Percentiles rank a stretch among this genome's conserved stretches.
phyloP scores from a whole-genome alignment of 2,888 invertebrate species.

The Caenorhabditis sp. region DNA sequence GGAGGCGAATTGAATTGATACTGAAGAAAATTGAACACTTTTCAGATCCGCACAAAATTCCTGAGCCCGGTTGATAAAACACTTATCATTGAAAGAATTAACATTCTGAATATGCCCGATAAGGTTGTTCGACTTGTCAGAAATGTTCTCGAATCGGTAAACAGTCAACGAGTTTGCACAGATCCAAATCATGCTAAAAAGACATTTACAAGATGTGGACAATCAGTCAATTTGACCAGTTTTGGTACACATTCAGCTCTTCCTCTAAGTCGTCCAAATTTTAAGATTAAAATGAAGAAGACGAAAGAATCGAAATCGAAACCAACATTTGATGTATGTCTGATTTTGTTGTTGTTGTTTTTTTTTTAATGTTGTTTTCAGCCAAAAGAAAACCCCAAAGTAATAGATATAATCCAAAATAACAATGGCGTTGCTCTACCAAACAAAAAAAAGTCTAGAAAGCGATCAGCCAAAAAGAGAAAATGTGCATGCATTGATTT shows the following conservation, averaged over 20 bases:
- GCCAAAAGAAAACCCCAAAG: neutral
- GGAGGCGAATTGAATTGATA: too few species aligned
- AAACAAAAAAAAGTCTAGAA: neutral
- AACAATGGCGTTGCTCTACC: too few species aligned
- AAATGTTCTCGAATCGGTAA: slow-evolving; percentile 30
- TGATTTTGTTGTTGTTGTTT: too few species aligned
- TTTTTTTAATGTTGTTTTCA: neutral
- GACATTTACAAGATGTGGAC: slow-evolving; percentile 23
- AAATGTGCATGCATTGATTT: neutral
- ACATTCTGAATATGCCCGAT: slow-evolving; percentile 26
- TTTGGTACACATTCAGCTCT: slow-evolving; percentile 36
- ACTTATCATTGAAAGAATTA: slow-evolving; percentile 37
- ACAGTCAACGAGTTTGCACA: slow-evolving; percentile 24
- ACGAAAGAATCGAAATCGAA: slow-evolving; percentile 20
- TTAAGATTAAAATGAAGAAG: slow-evolving; percentile 32
- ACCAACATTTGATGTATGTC: slow-evolving; percentile 71
- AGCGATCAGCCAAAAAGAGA: neutral
- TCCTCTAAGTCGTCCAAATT: slow-evolving; percentile 28
- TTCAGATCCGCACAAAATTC: slow-evolving; percentile 18
- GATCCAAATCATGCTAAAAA: slow-evolving; percentile 23
- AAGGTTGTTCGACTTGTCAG: slow-evolving; percentile 27
- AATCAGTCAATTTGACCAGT: slow-evolving; percentile 6
- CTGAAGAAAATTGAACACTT: too few species aligned
- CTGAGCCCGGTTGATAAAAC: slow-evolving; percentile 36
- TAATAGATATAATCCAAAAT: neutral